Evolutionary conservation across 2,113 vertebrate species (phyloP).

Genomic region (Scartelaos histophorus): DNA sequence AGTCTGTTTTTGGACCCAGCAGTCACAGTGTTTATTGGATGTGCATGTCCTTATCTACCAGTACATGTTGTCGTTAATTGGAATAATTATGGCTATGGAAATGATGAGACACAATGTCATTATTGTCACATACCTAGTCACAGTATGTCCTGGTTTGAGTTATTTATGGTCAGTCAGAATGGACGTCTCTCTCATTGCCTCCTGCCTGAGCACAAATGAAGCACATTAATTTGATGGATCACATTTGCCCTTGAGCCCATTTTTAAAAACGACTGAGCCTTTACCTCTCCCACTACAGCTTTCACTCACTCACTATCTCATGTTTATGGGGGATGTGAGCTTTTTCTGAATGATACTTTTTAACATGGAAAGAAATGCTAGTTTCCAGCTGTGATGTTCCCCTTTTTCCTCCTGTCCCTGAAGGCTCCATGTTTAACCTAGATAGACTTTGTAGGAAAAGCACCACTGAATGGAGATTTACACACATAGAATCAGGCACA

Average conservation of each 20-base stretch:
- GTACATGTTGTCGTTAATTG: no score
- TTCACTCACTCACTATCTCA: conserved; percentile 20
- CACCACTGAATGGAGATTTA: conserved; percentile 1
- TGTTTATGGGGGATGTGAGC: conserved; percentile 37
- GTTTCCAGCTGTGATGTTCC: conserved; percentile 29
- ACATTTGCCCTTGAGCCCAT: conserved; percentile 22
- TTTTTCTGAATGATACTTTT: conserved; percentile 23
- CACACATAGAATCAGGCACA: conserved; percentile 28
- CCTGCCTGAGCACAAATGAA: conserved; percentile 10
- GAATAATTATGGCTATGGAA: no score
- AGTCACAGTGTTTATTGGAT: no score
- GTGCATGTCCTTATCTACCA: no score
- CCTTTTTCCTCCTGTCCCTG: conserved; percentile 18
- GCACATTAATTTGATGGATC: conserved; percentile 49
- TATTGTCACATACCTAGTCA: not conserved
- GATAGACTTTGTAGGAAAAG: conserved; percentile 47
- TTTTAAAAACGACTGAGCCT: conserved; percentile 46
- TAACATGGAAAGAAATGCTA: conserved; percentile 15
- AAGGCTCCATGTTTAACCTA: conserved; percentile 31
- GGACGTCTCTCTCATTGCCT: conserved; percentile 14
- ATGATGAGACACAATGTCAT: no score
- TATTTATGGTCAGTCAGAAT: conserved; percentile 37
- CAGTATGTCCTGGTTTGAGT: conserved; percentile 12
- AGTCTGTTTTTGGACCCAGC: no score
- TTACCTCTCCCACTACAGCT: conserved; percentile 24